These are phyloP conservation scores for Aphelocoma californica DNA, from an alignment of 2,797 vertebrate species.

Conservation along the genomic window DNA sequence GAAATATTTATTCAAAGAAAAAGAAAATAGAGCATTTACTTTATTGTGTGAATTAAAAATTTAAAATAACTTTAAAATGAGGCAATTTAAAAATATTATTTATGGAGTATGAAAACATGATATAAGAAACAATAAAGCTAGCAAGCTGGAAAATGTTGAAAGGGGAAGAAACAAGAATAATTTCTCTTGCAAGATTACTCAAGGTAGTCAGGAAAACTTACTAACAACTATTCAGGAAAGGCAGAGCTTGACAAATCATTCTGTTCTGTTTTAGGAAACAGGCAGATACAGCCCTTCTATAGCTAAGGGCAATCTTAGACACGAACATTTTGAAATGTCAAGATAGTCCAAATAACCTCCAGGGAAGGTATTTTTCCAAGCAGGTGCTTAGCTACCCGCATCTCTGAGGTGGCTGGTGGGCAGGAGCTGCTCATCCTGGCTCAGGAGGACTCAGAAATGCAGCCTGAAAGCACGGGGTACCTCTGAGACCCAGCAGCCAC, in stretches of 20 bases:
- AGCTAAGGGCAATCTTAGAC: not conserved
- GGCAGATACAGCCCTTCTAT: not conserved
- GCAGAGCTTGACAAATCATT: not conserved
- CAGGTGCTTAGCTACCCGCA: not conserved
- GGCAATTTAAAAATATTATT: not conserved
- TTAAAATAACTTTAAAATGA: not conserved
- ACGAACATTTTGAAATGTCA: not conserved
- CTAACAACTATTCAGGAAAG: not conserved
- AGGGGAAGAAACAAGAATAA: not conserved
- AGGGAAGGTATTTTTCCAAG: not conserved
- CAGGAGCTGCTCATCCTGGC: not conserved
- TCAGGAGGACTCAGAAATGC: not conserved
- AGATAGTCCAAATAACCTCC: not conserved
- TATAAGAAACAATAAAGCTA: not conserved
- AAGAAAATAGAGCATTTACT: not conserved
- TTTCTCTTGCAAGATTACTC: not conserved
- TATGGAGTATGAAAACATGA: not conserved
- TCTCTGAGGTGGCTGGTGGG: not conserved
- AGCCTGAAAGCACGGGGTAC: fast-evolving
- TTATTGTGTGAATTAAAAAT: not conserved
- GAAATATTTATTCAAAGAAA: not conserved
- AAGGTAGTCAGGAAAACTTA: not conserved
- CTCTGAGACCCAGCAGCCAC: not conserved
- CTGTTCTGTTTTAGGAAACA: not conserved
- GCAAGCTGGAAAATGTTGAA: not conserved